Percentiles rank a stretch among this genome's conserved stretches.
Conservation (phyloP, 2,113 vertebrate genomes). For the Lophura nycthemera region DNA sequence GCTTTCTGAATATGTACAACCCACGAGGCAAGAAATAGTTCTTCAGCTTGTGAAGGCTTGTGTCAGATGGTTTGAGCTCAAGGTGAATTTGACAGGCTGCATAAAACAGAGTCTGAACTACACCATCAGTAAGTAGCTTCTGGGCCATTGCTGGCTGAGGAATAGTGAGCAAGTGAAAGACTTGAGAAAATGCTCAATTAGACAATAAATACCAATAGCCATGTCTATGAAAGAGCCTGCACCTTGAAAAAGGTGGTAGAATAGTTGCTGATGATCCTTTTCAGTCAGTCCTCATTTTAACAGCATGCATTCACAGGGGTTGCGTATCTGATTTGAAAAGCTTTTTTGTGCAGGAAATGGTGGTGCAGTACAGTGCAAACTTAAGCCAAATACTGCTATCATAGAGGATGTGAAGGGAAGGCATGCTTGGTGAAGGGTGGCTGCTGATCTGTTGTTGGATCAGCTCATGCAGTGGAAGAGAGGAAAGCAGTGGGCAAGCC, state of each 20-base stretch:
- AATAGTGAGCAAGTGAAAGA: background rate
- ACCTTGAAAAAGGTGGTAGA: background rate
- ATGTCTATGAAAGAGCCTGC: background rate
- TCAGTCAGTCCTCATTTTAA: background rate
- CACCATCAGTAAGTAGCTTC: background rate
- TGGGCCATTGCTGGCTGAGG: background rate
- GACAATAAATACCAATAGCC: background rate
- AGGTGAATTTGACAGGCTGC: background rate
- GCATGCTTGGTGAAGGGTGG: background rate
- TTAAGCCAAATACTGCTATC: background rate
- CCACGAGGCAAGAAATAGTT: background rate
- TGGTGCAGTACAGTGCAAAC: rapidly evolving
- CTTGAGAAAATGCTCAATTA: background rate
- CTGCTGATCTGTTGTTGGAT: background rate
- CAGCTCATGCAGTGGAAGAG: background rate
- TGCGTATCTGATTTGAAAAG: background rate
- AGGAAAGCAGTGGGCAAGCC: background rate
- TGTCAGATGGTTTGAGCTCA: background rate
- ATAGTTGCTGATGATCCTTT: background rate
- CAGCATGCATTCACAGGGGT: rapidly evolving
- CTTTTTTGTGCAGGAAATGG: background rate
- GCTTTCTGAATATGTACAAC: background rate
- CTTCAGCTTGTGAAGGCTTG: background rate
- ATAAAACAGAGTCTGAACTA: background rate
- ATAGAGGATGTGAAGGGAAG: background rate